Percentiles rank a stretch among this genome's conserved stretches.
Evolutionary conservation across 2,888 invertebrate genomes (phyloP).

Genomic region (Apomyelois bistriatella): DNA sequence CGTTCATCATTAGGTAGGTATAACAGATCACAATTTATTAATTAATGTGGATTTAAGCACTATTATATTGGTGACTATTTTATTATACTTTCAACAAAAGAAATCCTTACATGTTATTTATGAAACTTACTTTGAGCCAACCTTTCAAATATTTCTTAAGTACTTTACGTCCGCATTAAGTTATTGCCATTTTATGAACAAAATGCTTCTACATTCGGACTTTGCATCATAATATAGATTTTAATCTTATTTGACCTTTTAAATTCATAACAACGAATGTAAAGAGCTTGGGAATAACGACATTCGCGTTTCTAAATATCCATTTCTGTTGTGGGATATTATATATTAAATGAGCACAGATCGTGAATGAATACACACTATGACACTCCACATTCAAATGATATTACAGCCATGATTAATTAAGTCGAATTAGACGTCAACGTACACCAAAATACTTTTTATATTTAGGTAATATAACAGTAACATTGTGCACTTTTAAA

Average conservation of each 20-base stretch:
- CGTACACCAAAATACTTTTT: conserved; percentile 26
- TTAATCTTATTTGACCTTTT: too few relatives aligned
- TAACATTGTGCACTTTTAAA: conserved; percentile 28
- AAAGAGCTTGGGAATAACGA: too few relatives aligned
- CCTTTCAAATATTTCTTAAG: conserved; percentile 46
- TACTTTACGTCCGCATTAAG: conserved; percentile 42
- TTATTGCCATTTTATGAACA: conserved; percentile 25
- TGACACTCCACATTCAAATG: conserved; percentile 28
- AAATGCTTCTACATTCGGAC: neutral
- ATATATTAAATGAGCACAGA: conserved; percentile 20
- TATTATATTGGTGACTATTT: conserved; percentile 42
- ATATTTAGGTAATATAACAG: conserved; percentile 19
- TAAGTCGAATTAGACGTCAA: conserved; percentile 21
- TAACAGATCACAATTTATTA: conserved; percentile 61
- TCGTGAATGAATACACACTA: conserved; percentile 30
- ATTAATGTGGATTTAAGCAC: conserved; percentile 46
- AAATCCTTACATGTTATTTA: conserved; percentile 10
- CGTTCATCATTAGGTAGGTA: conserved; percentile 66
- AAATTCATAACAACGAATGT: too few relatives aligned
- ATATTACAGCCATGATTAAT: conserved; percentile 31
- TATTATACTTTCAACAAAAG: conserved; percentile 18
- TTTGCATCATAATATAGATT: too few relatives aligned
- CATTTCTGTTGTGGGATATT: too few relatives aligned
- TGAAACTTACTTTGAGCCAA: conserved; percentile 40
- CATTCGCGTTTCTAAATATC: too few relatives aligned